Evolutionary conservation across 2,113 vertebrate genomes (phyloP), one percentile per base, ranked within the genome.

Genomic region (Lagopus muta): DNA sequence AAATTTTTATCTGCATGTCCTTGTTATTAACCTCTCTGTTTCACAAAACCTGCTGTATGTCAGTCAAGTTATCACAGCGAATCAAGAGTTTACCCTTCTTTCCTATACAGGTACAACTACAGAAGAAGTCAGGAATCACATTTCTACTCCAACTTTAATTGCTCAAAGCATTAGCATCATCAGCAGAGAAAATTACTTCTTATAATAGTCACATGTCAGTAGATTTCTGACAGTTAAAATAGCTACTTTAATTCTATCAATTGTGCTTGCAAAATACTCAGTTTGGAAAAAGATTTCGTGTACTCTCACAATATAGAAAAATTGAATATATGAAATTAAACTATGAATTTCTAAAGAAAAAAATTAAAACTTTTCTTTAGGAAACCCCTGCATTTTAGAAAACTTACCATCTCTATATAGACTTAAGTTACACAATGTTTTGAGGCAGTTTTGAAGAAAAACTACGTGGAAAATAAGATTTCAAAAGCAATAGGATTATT

Each of bases 341-440:
- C 48, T 67, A 96, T 79, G 88, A 94, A 97, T 97, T 97, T 97
- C 95, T 97, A 97, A 97, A 86, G 84, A 85, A 12, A 4, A 52
- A 82, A 66, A 45, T 13, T 75, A 16, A 73, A 75, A 73, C 25
- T 58, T 65, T 47, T 70, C 47, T 20, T 88, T 30, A 88, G 91
- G 57, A 88, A 74, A 2, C 1, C 12, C 52, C 28, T 25, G 6
- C 9, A 50, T 75, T 34, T 72, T 1, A 27, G 7, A 75, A 10
- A 75, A 64, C 0, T 30, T 61, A 61, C 3, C 7, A 52, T 13
- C 4, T 62, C 58, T 70, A 8, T 14, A 20, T 0, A 50, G 11
- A 75, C 4, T 20, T 69, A 28, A 40, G 38, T 42, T 45, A 57
- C 2, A 24, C 11, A 61, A 4, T 34, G 27, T 76, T 48, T 30